Percentiles rank a stretch among this genome's conserved stretches.
phyloP scores from a whole-genome alignment of 2,888 invertebrate genomes.

The Barypeithes pellucidus region DNA sequence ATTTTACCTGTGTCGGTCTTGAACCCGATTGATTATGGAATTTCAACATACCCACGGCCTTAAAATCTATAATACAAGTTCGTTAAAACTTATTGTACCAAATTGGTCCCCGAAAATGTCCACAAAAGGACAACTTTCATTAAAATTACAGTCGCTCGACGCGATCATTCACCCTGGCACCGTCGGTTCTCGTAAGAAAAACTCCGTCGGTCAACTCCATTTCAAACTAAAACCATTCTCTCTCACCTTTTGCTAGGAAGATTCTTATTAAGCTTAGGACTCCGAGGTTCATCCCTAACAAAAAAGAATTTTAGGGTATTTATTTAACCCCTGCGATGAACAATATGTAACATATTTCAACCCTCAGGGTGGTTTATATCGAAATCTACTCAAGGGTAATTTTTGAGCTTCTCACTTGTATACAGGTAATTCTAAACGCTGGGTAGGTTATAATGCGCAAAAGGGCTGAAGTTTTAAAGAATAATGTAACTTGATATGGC shows the following conservation, averaged over 20 bases:
- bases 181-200: neutral
- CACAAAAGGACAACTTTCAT: constrained; percentile 69
- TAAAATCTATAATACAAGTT: constrained; percentile 62
- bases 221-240: neutral
- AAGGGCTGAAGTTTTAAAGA: constrained; percentile 1
- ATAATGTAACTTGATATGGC: constrained; percentile 4
- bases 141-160: constrained; percentile 64
- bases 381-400: constrained; percentile 35
- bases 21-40: constrained; percentile 30
- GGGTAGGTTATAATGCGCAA: neutral
- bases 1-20: too few relatives aligned
- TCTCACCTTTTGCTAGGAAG: constrained; percentile 13
- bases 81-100: constrained; percentile 69
- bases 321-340: constrained; percentile 46
- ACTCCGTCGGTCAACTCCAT: neutral
- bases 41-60: constrained; percentile 24
- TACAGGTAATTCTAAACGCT: constrained; percentile 42
- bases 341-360: constrained; percentile 43
- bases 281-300: constrained; percentile 22
- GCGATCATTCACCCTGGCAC: neutral
- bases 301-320: constrained; percentile 47
- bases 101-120: constrained; percentile 67
- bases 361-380: constrained; percentile 42
- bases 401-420: constrained; percentile 22
- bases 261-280: constrained; percentile 13